These are phyloP conservation scores for Crocidura indochinensis DNA, from an alignment of 2,797 vertebrate species.

Conservation along the genomic window DNA sequence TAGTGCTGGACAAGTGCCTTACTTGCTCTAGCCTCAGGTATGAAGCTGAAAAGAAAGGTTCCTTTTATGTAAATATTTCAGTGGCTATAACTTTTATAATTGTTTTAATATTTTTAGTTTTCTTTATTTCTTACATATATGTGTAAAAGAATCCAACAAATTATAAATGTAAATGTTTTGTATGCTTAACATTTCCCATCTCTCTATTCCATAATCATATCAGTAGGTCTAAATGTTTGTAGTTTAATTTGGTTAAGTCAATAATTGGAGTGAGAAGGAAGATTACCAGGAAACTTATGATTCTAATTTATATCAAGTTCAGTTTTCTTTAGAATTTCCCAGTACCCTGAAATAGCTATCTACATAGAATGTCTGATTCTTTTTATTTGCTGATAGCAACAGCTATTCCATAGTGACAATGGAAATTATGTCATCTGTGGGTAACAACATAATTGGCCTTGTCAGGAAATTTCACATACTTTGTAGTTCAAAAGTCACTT, in stretches of 20 bases:
- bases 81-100: background rate
- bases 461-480: background rate
- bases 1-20: no score
- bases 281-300: background rate
- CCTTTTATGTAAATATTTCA: background rate
- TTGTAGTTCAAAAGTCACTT: background rate
- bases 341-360: background rate
- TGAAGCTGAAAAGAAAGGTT: background rate
- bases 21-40: background rate
- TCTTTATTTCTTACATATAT: background rate
- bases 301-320: background rate
- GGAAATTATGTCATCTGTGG: constrained; percentile 42
- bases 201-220: background rate
- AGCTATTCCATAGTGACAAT: background rate
- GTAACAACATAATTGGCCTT: background rate
- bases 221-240: background rate
- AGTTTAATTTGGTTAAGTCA: constrained; percentile 17
- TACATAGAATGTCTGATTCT: background rate
- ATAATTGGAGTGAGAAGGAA: background rate
- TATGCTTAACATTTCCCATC: constrained; percentile 5
- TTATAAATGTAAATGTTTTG: background rate
- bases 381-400: background rate
- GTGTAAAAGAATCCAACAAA: background rate
- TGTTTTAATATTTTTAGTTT: background rate
- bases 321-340: constrained; percentile 12